Percentiles rank a stretch among this genome's conserved stretches.
These are phyloP conservation scores for Psilopsiagon aymara DNA, from an alignment of 2,113 vertebrate species.

Conservation along the genomic window DNA sequence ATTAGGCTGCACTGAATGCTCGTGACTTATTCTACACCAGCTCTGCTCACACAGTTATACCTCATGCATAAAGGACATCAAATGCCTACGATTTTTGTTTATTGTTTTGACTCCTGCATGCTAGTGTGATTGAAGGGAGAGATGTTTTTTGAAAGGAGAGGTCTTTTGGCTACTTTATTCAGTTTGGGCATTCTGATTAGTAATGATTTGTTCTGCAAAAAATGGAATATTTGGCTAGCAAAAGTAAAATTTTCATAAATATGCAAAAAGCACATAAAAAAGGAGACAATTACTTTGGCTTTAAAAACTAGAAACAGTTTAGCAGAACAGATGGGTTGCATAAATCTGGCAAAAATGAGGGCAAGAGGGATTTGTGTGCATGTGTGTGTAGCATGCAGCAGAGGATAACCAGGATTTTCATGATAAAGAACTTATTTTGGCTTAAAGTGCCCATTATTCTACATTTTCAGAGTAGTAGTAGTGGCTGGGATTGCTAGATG, in stretches of 20 bases:
- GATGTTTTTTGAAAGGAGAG: neutral
- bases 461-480: neutral
- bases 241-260: conserved; percentile 7
- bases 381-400: neutral
- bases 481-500: neutral
- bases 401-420: neutral
- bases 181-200: neutral
- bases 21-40: neutral
- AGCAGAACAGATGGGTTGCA: conserved; percentile 43
- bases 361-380: conserved; percentile 6
- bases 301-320: conserved; percentile 9
- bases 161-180: neutral
- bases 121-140: neutral
- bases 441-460: neutral
- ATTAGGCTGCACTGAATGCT: neutral
- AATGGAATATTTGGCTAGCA: neutral
- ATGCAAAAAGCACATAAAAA: neutral
- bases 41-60: neutral
- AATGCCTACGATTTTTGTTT: neutral
- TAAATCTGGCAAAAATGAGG: conserved; percentile 33
- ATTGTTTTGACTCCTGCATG: neutral
- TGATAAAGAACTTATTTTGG: neutral
- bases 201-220: neutral
- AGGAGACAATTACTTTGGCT: neutral
- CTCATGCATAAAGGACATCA: neutral